These are phyloP conservation scores for Eueremaeus valkanovi DNA, from an alignment of 2,888 invertebrate genomes.

Conservation along the genomic window DNA sequence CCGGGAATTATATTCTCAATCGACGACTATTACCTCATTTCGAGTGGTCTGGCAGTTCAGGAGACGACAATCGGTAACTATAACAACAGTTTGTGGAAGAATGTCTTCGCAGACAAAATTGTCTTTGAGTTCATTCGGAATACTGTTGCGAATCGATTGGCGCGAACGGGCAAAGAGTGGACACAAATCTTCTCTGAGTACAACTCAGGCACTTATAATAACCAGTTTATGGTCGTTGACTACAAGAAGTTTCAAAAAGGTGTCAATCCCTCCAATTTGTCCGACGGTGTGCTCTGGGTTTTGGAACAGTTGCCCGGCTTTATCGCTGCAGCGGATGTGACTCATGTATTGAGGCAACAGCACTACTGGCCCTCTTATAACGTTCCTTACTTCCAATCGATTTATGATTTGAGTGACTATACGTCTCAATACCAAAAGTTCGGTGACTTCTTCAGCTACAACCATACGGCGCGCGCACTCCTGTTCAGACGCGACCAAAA, in stretches of 20 bases:
- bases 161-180: constrained; percentile 51
- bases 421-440: constrained; percentile 49
- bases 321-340: constrained; percentile 49
- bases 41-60: constrained; percentile 46
- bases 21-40: constrained; percentile 51
- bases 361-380: constrained; percentile 54
- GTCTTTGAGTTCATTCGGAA: constrained; percentile 52
- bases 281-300: constrained; percentile 51
- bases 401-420: constrained; percentile 52
- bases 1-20: constrained; percentile 52
- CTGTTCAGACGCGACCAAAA: constrained; percentile 52
- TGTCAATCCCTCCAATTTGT: neutral
- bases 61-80: constrained; percentile 39
- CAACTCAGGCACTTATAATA: constrained; percentile 54
- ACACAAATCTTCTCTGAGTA: constrained; percentile 48
- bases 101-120: constrained; percentile 46
- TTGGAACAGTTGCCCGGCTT: constrained; percentile 52
- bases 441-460: constrained; percentile 51
- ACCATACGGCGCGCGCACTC: constrained; percentile 52
- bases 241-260: constrained; percentile 50
- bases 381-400: constrained; percentile 51
- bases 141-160: constrained; percentile 52
- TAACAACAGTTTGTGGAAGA: constrained; percentile 12
- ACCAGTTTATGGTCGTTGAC: constrained; percentile 54
- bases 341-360: constrained; percentile 42